These are phyloP conservation scores for Pachymerium ferrugineum DNA, from an alignment of 2,888 invertebrate genomes.

Conservation along the genomic window DNA sequence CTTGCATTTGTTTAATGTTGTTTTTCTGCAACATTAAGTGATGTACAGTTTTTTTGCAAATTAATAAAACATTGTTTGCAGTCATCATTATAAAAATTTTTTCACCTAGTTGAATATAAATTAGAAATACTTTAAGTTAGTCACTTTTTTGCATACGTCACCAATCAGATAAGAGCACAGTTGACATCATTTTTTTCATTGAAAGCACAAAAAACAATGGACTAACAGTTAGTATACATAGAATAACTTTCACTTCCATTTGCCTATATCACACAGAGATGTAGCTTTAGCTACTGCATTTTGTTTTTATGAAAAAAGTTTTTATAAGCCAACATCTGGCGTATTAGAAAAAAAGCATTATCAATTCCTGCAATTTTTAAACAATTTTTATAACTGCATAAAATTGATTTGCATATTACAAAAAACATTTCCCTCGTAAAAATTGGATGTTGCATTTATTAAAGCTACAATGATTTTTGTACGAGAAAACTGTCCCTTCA, in stretches of 20 bases:
- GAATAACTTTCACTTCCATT: neutral
- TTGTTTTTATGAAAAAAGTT: too few species aligned
- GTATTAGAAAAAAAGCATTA: too few species aligned
- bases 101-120: slow-evolving; percentile 18
- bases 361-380: too few species aligned
- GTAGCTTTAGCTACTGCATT: neutral
- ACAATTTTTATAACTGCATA: too few species aligned
- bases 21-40: slow-evolving; percentile 14
- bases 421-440: too few species aligned
- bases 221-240: slow-evolving; percentile 21
- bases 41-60: neutral
- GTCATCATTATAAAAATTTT: slow-evolving; percentile 20
- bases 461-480: too few species aligned
- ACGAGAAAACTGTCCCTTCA: too few species aligned
- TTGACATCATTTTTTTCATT: slow-evolving; percentile 2
- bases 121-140: slow-evolving; percentile 27
- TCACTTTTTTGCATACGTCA: slow-evolving; percentile 18
- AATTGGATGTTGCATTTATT: too few species aligned
- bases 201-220: slow-evolving; percentile 20
- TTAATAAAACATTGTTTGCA: slow-evolving; percentile 6
- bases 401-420: too few species aligned
- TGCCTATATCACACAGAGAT: slow-evolving; percentile 7
- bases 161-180: slow-evolving; percentile 22
- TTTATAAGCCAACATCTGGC: too few species aligned
- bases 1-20: slow-evolving; percentile 20